Percentiles rank a stretch among this genome's conserved stretches.
phyloP scores from a whole-genome alignment of 2,797 vertebrate species.

The Sebastiscus tertius region DNA sequence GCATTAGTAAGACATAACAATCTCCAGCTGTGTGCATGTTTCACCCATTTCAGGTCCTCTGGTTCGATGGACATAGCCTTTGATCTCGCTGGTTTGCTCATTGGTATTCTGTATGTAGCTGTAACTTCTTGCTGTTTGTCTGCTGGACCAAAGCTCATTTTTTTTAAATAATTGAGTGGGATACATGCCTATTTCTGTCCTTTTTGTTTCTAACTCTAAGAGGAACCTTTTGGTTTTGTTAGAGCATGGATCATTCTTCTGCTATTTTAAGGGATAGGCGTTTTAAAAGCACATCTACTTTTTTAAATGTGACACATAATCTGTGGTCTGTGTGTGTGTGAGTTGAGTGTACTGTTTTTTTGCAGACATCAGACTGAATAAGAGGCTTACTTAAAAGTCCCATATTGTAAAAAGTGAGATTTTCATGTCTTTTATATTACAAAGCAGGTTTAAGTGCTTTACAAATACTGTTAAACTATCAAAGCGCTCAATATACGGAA shows the following conservation, averaged over 20 bases:
- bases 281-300: slow-evolving; percentile 30
- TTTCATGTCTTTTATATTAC: no score
- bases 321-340: background rate
- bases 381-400: no score
- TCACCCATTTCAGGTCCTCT: background rate
- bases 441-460: no score
- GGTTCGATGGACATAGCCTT: background rate
- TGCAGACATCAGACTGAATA: no score
- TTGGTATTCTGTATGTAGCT: background rate
- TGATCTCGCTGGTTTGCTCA: slow-evolving; percentile 3
- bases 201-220: slow-evolving; percentile 5
- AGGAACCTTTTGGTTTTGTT: background rate
- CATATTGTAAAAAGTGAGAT: no score
- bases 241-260: slow-evolving; percentile 23
- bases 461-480: no score
- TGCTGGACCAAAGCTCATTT: background rate
- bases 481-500: no score
- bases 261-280: background rate
- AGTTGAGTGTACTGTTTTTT: no score
- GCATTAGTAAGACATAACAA: background rate
- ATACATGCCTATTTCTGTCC: background rate
- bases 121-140: background rate
- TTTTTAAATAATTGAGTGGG: background rate
- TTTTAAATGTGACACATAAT: slow-evolving; percentile 48
- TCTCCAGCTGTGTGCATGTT: background rate